Percentiles rank a stretch among this genome's conserved stretches.
Evolutionary conservation across 2,888 invertebrate genomes (phyloP).

Genomic region (Euzetes globulus): DNA sequence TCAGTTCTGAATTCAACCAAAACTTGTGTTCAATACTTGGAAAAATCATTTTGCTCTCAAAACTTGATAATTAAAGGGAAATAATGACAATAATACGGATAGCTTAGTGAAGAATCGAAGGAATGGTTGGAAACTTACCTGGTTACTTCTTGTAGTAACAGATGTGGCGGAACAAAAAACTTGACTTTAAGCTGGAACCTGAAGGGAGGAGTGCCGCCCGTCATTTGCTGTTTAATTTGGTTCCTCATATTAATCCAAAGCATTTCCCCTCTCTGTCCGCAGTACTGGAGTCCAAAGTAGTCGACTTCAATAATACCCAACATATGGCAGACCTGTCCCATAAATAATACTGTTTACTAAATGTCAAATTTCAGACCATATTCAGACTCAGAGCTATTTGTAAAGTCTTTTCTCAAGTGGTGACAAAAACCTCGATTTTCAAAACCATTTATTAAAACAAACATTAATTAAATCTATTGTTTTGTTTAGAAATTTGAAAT

Average conservation of each 20-base stretch:
- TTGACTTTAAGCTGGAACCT: slow-evolving; percentile 69
- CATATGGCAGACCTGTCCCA: slow-evolving; percentile 66
- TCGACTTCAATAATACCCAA: slow-evolving; percentile 66
- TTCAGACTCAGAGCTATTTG: neutral
- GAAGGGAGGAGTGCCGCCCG: slow-evolving; percentile 58
- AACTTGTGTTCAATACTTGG: no score
- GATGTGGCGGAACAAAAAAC: slow-evolving; percentile 85
- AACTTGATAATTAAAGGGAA: no score
- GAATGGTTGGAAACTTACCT: slow-evolving; percentile 52
- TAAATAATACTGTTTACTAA: neutral
- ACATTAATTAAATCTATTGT: no score
- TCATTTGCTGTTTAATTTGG: slow-evolving; percentile 59
- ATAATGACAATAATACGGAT: no score
- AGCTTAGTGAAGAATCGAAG: neutral
- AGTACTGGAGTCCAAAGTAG: slow-evolving; percentile 75
- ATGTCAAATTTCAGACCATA: neutral
- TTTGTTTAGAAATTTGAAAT: no score
- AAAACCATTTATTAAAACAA: no score
- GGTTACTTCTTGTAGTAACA: slow-evolving; percentile 72
- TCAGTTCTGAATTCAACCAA: no score
- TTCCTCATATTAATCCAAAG: slow-evolving; percentile 81
- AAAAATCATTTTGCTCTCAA: no score
- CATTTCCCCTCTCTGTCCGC: slow-evolving; percentile 61
- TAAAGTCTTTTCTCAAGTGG: no score
- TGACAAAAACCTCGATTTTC: no score